These are phyloP conservation scores for Pomatostomus ruficeps DNA, from an alignment of 2,113 vertebrate genomes.

Conservation along the genomic window DNA sequence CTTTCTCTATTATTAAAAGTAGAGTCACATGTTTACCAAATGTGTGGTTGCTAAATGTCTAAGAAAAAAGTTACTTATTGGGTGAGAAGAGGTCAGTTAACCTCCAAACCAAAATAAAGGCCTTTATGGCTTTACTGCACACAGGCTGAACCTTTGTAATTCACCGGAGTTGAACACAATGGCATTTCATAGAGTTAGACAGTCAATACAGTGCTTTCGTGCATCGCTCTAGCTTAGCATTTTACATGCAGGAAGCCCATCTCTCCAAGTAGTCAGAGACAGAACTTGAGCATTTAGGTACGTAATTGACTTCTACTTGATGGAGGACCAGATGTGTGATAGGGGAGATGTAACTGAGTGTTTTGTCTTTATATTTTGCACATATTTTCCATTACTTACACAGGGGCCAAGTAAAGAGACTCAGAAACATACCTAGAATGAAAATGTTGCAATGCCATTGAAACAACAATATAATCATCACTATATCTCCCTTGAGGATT, in stretches of 20 bases:
- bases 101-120: not conserved
- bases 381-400: not conserved
- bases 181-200: not conserved
- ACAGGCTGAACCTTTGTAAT: not conserved
- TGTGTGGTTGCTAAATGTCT: not conserved
- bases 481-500: not conserved
- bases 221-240: not conserved
- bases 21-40: not conserved
- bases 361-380: not conserved
- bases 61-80: not conserved
- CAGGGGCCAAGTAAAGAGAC: not conserved
- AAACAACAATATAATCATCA: not conserved
- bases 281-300: not conserved
- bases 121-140: not conserved
- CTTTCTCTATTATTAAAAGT: not conserved
- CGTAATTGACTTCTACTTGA: not conserved
- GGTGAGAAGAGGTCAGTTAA: not conserved
- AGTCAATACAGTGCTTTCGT: not conserved
- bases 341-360: not conserved
- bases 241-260: not conserved
- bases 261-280: not conserved
- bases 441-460: not conserved
- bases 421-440: not conserved
- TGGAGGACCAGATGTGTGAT: not conserved
- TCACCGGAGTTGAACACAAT: not conserved